A percentile compares a stretch with the other conserved stretches of the same genome.
These are phyloP conservation scores for Macrophya annulata DNA, from an alignment of 2,888 invertebrate genomes.

Conservation along the genomic window DNA sequence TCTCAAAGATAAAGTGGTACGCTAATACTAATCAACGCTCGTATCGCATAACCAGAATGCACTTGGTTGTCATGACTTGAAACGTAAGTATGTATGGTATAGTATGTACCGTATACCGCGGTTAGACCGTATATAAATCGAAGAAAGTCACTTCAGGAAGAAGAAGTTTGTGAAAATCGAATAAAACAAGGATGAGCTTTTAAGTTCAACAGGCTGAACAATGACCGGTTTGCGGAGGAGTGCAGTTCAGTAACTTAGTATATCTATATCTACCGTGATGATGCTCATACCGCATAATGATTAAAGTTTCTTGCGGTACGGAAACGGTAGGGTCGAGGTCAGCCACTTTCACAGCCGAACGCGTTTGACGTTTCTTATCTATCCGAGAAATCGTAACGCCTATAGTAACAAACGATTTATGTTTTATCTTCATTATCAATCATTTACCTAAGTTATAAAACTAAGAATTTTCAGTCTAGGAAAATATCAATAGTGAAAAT, in stretches of 20 bases:
- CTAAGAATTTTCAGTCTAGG: background rate
- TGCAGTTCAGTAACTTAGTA: background rate
- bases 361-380: background rate
- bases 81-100: background rate
- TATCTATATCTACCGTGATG: background rate
- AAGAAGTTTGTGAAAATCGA: slow-evolving; percentile 20
- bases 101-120: background rate
- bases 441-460: background rate
- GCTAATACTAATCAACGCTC: background rate
- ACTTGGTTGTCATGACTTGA: background rate
- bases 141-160: slow-evolving; percentile 19
- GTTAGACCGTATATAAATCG: slow-evolving; percentile 11
- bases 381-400: slow-evolving; percentile 7
- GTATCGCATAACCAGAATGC: background rate
- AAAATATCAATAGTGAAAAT: background rate
- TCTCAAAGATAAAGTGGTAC: background rate
- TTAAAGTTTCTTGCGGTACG: slow-evolving; percentile 16
- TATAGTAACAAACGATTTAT: background rate
- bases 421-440: background rate
- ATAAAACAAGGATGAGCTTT: slow-evolving; percentile 15
- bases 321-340: slow-evolving; percentile 47
- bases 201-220: background rate
- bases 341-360: slow-evolving; percentile 47
- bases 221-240: slow-evolving; percentile 16
- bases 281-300: background rate